Evolutionary conservation across 2,888 invertebrate species (phyloP), one percentile per base, ranked within the genome.

Genomic region (Mythimna impura): DNA sequence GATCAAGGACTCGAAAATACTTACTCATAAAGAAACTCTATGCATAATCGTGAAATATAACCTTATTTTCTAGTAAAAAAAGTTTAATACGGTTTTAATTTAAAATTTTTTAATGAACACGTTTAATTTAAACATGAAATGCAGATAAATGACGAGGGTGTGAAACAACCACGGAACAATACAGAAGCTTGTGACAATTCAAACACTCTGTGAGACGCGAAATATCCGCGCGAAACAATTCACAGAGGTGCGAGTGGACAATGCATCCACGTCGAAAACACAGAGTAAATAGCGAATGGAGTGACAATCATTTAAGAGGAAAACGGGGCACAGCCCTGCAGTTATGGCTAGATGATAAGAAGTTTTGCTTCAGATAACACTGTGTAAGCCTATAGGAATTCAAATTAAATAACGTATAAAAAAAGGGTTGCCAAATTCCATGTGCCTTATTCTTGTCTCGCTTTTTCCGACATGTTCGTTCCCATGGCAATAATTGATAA

Each of bases 191-290:
- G 64, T 71, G 71, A 80, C 83, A 83, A 73, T 84, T 71, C 66
- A 76, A 83, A 84, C 71, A 73, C 71, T 75, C 60, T 81, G 69
- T 25, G 72, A 71, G 72, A 78, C 61, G 74, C 47, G 68, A 73
- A 80, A 85, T 76, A 83, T 80, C 64, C 70, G 69, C 65, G 66
- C 54, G 22, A 77, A 80, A 78, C 72, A 78, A 80, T 82, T 62
- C 68, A 60, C 73, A 63, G 58, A 76, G 85, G 76, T 78, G 76
- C 34, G 68, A 75, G 67, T 73, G 85, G 80, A 76, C 80, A 80
- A 80, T 82, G 75, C 71, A 67, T 68, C 55, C 66, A 52, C 40
- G 60, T 54, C 54, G 34, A 61, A 71, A 57, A 30, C 60, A 71
- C 17, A 34, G 83, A 71, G 52, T 52, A 74, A 9, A 0, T 17